Evolutionary conservation across 2,888 invertebrate species (phyloP).

Genomic region (Drosophila mimica): DNA sequence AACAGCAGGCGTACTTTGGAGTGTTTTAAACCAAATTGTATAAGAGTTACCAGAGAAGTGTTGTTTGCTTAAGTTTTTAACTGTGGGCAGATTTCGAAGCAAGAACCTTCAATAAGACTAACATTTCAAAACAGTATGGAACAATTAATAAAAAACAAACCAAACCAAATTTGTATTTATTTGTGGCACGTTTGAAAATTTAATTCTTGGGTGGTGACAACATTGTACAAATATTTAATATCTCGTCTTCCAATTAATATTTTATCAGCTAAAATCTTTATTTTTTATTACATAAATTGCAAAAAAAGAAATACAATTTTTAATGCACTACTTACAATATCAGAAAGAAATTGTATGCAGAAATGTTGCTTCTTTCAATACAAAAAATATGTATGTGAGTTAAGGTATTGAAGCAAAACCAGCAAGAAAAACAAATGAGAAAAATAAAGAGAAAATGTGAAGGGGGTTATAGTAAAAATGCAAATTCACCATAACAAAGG

Average conservation of each 20-base stretch:
- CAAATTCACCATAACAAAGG: constrained; percentile 49
- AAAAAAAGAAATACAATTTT: constrained; percentile 9
- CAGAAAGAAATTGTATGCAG: constrained; percentile 22
- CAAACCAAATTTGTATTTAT: background rate
- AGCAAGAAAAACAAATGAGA: constrained; percentile 11
- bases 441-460: constrained; percentile 1
- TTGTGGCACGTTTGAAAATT: background rate
- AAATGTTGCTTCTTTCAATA: constrained; percentile 20
- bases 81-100: background rate
- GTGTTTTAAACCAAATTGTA: constrained; percentile 24
- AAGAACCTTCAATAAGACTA: background rate
- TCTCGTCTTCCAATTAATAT: background rate
- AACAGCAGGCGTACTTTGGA: background rate
- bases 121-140: background rate
- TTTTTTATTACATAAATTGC: constrained; percentile 1
- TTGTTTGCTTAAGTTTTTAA: background rate
- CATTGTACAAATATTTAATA: constrained; percentile 1
- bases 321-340: constrained; percentile 6
- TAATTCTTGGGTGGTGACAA: background rate
- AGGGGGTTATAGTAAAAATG: constrained; percentile 38
- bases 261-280: constrained; percentile 1
- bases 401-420: constrained; percentile 29
- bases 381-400: constrained; percentile 44
- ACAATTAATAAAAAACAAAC: background rate
- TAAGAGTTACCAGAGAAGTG: constrained; percentile 35